Base-by-base conservation (phyloP, 2,888 invertebrate genomes). In the Antheraea assamensis region DNA sequence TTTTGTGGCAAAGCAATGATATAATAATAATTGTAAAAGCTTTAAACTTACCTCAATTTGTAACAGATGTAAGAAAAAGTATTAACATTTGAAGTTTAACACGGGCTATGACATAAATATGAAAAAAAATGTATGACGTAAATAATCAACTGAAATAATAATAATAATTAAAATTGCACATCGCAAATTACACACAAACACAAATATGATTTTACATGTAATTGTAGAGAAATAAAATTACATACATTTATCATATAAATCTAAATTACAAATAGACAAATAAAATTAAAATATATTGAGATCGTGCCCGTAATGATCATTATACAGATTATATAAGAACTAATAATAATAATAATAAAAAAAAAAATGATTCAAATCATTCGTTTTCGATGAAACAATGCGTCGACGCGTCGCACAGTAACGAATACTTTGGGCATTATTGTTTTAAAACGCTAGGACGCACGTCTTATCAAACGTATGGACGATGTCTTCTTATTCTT, bases 231-330 rank as follows among this genome's bases (percentile, higher is more conserved):
- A 19, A 64, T 64, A 64, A 64, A 64, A 30, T 24, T 24, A 58
- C 17, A 27, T 27, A 64, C 30, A 10, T 5, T 27, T 15, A 64
- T 4, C 82, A 86, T 82, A 84, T 88, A 58, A 70, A 70, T 70
- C 87, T 88, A 91, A 84, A 74, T 89, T 84, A 88, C 83, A 83
- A 83, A 85, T 83, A 86, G 80, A 85, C 83, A 86, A 82, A 86
- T 84, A 87, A 19, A 30, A 64, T 64, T 35, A 87, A 85, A 87
- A 84, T 82, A 80, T 87, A 91, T 85, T 93, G 93, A 94, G 93
- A 94, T 94, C 93, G 91, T 92, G 92, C 90, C 86, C 87, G 86
- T 87, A 87, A 86, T 88, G 87, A 90, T 81, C 82, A 87, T 86
- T 86, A 82, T 70, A 73, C 58, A 70, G 70, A 70, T 55, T 70